These are phyloP conservation scores for Archocentrus centrarchus DNA, from an alignment of 2,113 vertebrate genomes.

Conservation along the genomic window DNA sequence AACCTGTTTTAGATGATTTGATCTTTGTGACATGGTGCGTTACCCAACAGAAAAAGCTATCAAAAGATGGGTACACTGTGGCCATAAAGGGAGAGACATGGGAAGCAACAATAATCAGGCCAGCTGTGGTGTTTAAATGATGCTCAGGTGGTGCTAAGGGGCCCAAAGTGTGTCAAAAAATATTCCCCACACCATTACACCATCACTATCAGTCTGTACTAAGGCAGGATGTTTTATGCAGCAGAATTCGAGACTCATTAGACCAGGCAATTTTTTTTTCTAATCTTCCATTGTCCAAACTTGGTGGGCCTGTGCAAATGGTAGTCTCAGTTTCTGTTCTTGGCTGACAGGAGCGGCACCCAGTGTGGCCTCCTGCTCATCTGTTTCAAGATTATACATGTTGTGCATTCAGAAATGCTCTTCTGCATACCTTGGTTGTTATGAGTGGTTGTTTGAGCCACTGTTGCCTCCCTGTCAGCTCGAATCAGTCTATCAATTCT, in stretches of 20 bases:
- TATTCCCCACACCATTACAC: background rate
- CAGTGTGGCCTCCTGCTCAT: background rate
- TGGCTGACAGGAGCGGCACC: background rate
- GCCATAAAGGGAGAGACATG: background rate
- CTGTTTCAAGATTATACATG: background rate
- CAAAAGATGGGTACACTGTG: background rate
- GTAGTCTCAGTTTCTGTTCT: background rate
- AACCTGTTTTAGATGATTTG: background rate
- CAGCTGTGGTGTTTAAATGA: background rate
- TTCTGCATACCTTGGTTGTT: background rate
- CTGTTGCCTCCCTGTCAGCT: background rate
- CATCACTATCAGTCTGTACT: background rate
- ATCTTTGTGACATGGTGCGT: background rate
- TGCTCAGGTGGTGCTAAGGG: background rate
- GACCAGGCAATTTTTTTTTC: background rate
- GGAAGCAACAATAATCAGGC: background rate
- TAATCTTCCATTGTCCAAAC: background rate
- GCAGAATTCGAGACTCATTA: background rate
- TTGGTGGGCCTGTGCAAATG: background rate
- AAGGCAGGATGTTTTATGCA: background rate
- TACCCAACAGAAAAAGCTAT: background rate
- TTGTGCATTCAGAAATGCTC: background rate
- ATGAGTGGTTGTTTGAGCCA: background rate
- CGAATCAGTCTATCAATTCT: background rate
- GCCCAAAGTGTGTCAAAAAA: background rate